Percentiles rank a stretch among this genome's conserved stretches.
These are phyloP conservation scores for Crotalus horridus DNA, from an alignment of 2,113 vertebrate genomes.

Conservation along the genomic window DNA sequence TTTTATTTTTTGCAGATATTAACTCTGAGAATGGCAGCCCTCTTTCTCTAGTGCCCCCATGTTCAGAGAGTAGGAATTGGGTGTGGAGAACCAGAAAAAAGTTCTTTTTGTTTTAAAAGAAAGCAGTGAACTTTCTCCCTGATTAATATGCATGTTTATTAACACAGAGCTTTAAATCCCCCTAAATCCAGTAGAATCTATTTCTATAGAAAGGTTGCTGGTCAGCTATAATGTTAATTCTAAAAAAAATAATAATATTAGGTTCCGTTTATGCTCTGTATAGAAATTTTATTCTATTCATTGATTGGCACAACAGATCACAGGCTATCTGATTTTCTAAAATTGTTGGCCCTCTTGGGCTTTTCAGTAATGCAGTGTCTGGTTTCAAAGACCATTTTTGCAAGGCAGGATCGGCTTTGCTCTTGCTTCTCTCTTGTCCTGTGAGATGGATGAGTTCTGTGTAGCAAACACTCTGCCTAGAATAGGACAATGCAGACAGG, in stretches of 20 bases:
- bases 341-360: constrained; percentile 1
- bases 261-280: neutral
- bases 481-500: neutral
- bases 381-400: constrained; percentile 4
- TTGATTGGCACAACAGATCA: neutral
- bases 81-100: neutral
- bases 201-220: neutral
- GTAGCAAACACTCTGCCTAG: neutral
- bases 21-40: neutral
- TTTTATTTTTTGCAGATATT: neutral
- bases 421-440: neutral
- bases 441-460: neutral
- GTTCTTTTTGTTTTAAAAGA: neutral
- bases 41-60: neutral
- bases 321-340: constrained; percentile 16
- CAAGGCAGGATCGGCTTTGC: neutral
- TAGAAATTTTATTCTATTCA: neutral
- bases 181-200: neutral
- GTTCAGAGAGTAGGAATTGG: neutral
- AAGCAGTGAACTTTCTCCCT: neutral
- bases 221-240: neutral
- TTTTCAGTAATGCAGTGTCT: constrained; percentile 5
- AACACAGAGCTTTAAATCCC: neutral
- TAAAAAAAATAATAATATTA: neutral
- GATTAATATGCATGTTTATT: neutral